Percentiles rank a stretch among this genome's conserved stretches.
phyloP scores from a whole-genome alignment of 1,140 invertebrate genomes.

The Limonius californicus region DNA sequence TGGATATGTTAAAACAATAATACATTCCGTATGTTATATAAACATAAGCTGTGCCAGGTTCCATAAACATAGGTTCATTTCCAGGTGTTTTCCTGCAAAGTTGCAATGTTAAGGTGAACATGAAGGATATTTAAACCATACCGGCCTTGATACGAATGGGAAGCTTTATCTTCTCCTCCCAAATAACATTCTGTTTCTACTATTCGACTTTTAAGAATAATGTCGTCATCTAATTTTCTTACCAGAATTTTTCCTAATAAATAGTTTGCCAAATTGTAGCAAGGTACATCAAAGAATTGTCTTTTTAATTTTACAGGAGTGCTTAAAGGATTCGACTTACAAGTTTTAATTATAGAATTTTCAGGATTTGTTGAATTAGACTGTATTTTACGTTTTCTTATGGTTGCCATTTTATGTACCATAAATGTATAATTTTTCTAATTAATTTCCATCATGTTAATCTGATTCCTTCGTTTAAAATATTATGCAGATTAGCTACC shows the following conservation, averaged over 20 bases:
- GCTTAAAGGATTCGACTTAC: too few species aligned
- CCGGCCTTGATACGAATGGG: constrained; percentile 57
- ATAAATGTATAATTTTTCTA: too few species aligned
- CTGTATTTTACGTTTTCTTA: too few species aligned
- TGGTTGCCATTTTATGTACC: too few species aligned
- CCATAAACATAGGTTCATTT: constrained; percentile 78
- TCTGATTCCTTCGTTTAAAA: too few species aligned
- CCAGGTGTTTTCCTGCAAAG: constrained; percentile 56
- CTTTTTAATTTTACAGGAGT: not conserved
- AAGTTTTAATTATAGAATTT: too few species aligned
- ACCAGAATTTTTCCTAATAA: constrained; percentile 66
- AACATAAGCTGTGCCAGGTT: constrained; percentile 74
- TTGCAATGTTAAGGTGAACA: not conserved
- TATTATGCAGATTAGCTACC: too few species aligned
- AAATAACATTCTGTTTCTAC: constrained; percentile 79
- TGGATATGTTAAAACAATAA: constrained; percentile 79
- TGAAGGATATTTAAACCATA: constrained; percentile 19
- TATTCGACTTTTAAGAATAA: constrained; percentile 60
- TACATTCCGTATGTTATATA: constrained; percentile 84
- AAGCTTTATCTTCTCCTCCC: constrained; percentile 68
- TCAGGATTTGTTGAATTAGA: too few species aligned
- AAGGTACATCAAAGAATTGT: constrained; percentile 23
- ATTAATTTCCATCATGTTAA: too few species aligned
- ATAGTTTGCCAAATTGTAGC: constrained; percentile 54
- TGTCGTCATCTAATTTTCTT: constrained; percentile 50